Evolutionary conservation across 2,888 invertebrate genomes (phyloP).

Genomic region (Temnothorax ravouxi): DNA sequence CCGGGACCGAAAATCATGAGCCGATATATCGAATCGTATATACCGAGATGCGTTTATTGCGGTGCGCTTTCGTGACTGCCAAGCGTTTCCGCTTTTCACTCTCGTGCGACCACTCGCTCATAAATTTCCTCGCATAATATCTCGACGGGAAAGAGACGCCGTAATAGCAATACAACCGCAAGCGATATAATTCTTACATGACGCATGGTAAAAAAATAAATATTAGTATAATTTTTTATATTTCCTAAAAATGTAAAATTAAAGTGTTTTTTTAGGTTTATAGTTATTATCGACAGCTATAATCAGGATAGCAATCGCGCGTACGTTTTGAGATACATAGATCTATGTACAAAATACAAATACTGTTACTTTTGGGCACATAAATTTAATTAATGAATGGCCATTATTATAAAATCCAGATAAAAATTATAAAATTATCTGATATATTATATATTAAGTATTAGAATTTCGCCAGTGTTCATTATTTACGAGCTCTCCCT

Average conservation of each 20-base stretch:
- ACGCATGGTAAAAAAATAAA: not conserved
- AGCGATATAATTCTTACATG: not conserved
- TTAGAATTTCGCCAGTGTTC: slow-evolving; percentile 4
- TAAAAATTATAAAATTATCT: not conserved
- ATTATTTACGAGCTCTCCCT: slow-evolving; percentile 5
- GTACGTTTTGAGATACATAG: not conserved
- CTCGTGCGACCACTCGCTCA: slow-evolving; percentile 24
- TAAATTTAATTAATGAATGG: not conserved
- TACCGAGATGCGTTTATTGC: slow-evolving; percentile 52
- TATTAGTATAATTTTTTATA: not conserved
- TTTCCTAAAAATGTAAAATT: not conserved
- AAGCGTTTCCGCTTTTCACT: slow-evolving; percentile 46
- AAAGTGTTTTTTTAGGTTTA: not conserved
- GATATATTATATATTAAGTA: not conserved
- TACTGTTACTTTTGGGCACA: not conserved
- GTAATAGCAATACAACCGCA: not conserved
- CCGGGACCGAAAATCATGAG: slow-evolving; percentile 56
- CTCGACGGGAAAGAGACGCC: not conserved
- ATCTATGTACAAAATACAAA: not conserved
- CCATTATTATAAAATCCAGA: not conserved
- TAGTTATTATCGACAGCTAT: not conserved
- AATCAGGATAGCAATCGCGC: not conserved
- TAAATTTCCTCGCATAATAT: slow-evolving; percentile 41
- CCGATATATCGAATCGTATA: slow-evolving; percentile 53
- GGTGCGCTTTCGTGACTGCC: slow-evolving; percentile 41